Evolutionary conservation across 2,113 vertebrate genomes (phyloP), one percentile per base, ranked within the genome.

Genomic region (Ibidorhyncha struthersii): DNA sequence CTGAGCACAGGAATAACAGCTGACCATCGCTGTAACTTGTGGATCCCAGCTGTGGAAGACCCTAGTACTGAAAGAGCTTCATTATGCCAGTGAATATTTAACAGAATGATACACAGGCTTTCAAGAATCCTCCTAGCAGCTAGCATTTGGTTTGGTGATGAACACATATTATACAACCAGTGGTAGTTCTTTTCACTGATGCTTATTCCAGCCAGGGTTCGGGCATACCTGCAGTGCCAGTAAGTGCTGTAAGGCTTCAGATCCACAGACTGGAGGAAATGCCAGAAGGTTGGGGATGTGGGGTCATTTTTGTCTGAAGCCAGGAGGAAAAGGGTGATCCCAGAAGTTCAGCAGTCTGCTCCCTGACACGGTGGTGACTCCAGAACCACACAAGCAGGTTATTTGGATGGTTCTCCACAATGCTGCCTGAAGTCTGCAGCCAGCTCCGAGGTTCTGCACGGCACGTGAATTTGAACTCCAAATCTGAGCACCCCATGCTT

Each of bases 61-160:
- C 19, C 79, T 29, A 12, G 10, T 0, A 3, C 77, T 2, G 27
- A 17, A 71, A 34, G 4, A n/a, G 61, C 22, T 79, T 15, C 4
- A 2, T 52, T 32, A 18, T 1, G 23, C 12, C 76, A 69, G 26
- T 20, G 4, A 38, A 10, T 5, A 18, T 30, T 32, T 6, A 0
- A 36, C 52, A 9, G 2, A 47, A 52, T 0, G 45, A 19, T 3
- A 53, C 1, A 2, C 4, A 4, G 14, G 16, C 3, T 70, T 80
- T 53, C 16, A 21, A 8, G 62, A 29, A 20, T 21, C 40, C 58
- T 73, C 62, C 66, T 20, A 8, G 81, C 73, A 52, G 70, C 38
- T 8, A 26, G 30, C 22, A 18, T 13, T 61, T 26, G 29, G 52
- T 6, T 50, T 56, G 38, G 74, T 17, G 38, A 67, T 43, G 71